Evolutionary conservation across 1,140 invertebrate genomes (phyloP).

Genomic region (Cepaea nemoralis): DNA sequence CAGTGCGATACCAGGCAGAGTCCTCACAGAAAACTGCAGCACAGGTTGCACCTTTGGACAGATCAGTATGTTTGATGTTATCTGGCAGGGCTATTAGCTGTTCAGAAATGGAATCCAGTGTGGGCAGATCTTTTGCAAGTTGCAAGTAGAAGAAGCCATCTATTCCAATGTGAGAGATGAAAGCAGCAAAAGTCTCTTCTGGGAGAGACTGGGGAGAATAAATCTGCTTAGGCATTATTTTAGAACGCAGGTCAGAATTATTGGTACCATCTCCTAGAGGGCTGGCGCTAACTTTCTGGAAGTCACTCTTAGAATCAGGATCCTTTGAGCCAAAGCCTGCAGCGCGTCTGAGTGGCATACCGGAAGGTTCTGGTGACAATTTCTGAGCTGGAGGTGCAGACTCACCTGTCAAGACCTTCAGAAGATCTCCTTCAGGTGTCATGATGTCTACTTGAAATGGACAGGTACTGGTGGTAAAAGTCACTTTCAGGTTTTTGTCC

Average conservation of each 20-base stretch:
- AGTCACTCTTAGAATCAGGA: not conserved
- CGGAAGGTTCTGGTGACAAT: not conserved
- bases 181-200: slow-evolving; percentile 47
- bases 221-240: slow-evolving; percentile 21
- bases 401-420: slow-evolving; percentile 6
- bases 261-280: not conserved
- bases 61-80: slow-evolving; percentile 9
- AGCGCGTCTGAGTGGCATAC: not conserved
- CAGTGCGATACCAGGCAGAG: slow-evolving; percentile 82
- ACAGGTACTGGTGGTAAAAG: slow-evolving; percentile 34
- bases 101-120: slow-evolving; percentile 74
- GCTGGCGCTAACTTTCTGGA: slow-evolving; percentile 29
- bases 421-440: slow-evolving; percentile 23
- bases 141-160: slow-evolving; percentile 73
- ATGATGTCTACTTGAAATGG: slow-evolving; percentile 46
- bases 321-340: not conserved
- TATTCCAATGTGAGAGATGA: slow-evolving; percentile 57
- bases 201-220: slow-evolving; percentile 44
- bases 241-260: not conserved
- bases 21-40: slow-evolving; percentile 81
- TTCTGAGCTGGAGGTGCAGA: slow-evolving; percentile 5
- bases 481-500: slow-evolving; percentile 46
- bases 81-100: slow-evolving; percentile 40
- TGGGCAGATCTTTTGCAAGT: slow-evolving; percentile 55
- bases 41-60: slow-evolving; percentile 73